phyloP scores from a whole-genome alignment of 2,888 invertebrate species.

The Fissipunctia ypsillon region DNA sequence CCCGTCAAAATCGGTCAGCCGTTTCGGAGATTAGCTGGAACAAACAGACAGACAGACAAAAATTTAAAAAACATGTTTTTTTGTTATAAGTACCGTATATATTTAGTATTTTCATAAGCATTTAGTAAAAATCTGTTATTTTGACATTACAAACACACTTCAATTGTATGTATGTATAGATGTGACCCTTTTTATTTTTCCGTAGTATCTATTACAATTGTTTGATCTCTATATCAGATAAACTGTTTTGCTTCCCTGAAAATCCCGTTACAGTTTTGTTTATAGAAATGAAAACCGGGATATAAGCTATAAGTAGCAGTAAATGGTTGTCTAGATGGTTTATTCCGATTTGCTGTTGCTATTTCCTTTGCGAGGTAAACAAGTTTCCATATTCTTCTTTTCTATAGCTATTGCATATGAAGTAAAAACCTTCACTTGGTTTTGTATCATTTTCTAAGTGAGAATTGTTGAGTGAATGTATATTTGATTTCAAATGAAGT shows the following conservation, averaged over 20 bases:
- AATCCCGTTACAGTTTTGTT: conserved; percentile 20
- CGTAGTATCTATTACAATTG: conserved; percentile 42
- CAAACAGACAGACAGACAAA: no score
- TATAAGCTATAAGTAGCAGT: conserved; percentile 15
- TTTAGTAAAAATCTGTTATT: no score
- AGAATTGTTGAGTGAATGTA: background rate
- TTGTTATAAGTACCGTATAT: no score
- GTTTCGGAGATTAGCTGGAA: no score
- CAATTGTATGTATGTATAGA: no score
- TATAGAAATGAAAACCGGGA: conserved; percentile 36
- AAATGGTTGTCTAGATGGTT: conserved; percentile 31
- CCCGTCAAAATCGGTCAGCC: no score
- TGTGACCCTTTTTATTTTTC: conserved; percentile 45
- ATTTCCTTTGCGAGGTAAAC: conserved; percentile 38
- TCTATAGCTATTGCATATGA: background rate
- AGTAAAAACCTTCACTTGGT: conserved; percentile 28
- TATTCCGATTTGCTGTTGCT: conserved; percentile 32
- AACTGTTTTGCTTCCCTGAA: conserved; percentile 33
- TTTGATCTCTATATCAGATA: conserved; percentile 51
- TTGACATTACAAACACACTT: no score
- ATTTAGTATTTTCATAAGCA: no score
- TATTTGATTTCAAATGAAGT: background rate
- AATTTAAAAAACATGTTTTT: no score
- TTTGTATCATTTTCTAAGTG: conserved; percentile 11
- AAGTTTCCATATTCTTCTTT: conserved; percentile 29